Conservation (phyloP, 2,888 invertebrate species). For the Drosophila affinis region DNA sequence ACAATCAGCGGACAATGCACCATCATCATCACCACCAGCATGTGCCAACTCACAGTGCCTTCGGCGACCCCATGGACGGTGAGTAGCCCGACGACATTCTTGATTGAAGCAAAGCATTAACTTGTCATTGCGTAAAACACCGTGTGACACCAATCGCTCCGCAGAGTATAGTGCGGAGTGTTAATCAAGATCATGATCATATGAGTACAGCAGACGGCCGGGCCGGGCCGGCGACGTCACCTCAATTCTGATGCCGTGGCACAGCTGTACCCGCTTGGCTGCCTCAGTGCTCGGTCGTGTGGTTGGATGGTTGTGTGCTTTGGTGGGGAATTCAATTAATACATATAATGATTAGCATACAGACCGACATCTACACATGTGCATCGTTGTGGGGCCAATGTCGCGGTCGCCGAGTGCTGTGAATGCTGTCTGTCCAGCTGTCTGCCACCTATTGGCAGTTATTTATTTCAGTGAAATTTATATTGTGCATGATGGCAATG, state of each 20-base stretch:
- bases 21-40: slow-evolving; percentile 72
- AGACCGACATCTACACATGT: slow-evolving; percentile 6
- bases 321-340: slow-evolving; percentile 33
- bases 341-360: slow-evolving; percentile 37
- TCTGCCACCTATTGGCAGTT: background rate
- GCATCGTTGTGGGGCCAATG: slow-evolving; percentile 15
- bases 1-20: slow-evolving; percentile 63
- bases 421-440: slow-evolving; percentile 4
- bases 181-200: slow-evolving; percentile 47
- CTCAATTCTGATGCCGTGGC: slow-evolving; percentile 31
- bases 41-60: slow-evolving; percentile 83
- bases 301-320: background rate
- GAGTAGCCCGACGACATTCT: slow-evolving; percentile 28
- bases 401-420: background rate
- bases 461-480: slow-evolving; percentile 8
- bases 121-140: slow-evolving; percentile 30
- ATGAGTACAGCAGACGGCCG: background rate
- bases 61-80: slow-evolving; percentile 82
- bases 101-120: background rate
- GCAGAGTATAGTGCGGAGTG: slow-evolving; percentile 4
- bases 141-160: slow-evolving; percentile 11
- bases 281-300: background rate
- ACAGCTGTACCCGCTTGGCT: slow-evolving; percentile 38
- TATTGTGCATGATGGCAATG: background rate
- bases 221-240: slow-evolving; percentile 25